A percentile compares a stretch with the other conserved stretches of the same genome.
phyloP scores from a whole-genome alignment of 2,797 vertebrate species.

The Neoniphon sammara region DNA sequence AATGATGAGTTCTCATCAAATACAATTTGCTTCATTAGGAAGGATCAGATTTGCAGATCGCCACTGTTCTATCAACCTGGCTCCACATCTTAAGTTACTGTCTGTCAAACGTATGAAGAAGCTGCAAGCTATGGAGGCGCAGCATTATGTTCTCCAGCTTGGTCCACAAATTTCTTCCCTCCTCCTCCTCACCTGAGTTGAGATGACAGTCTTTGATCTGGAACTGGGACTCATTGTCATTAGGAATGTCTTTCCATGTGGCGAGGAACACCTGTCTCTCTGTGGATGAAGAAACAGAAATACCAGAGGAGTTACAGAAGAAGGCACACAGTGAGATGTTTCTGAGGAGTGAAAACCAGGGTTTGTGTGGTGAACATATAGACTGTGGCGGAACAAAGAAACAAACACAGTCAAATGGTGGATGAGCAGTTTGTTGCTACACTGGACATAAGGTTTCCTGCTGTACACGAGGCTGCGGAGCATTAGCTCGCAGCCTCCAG shows the following conservation, averaged over 20 bases:
- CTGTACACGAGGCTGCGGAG: slow-evolving; percentile 39
- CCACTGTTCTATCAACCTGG: not conserved
- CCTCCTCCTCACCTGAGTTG: slow-evolving; percentile 85
- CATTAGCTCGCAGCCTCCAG: slow-evolving; percentile 46
- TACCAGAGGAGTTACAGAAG: slow-evolving; percentile 18
- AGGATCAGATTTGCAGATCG: slow-evolving; percentile 33
- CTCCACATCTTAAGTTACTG: slow-evolving; percentile 1
- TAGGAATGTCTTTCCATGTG: slow-evolving; percentile 99
- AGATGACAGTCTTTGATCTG: slow-evolving; percentile 96
- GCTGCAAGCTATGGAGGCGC: not conserved
- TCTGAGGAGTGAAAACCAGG: not conserved
- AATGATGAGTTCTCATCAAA: slow-evolving; percentile 57
- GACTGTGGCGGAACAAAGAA: slow-evolving; percentile 4
- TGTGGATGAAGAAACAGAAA: slow-evolving; percentile 69
- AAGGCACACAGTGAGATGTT: not conserved
- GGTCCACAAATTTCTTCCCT: slow-evolving; percentile 15
- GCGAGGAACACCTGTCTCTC: slow-evolving; percentile 96
- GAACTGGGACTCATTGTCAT: slow-evolving; percentile 95
- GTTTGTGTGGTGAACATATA: slow-evolving; percentile 6
- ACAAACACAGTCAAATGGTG: not conserved
- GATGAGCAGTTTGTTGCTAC: slow-evolving; percentile 21
- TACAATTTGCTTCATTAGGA: slow-evolving; percentile 49
- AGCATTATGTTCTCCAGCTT: not conserved
- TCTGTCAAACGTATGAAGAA: not conserved
- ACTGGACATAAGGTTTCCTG: slow-evolving; percentile 35